These are phyloP conservation scores for Aphelenchoides avenae DNA, from an alignment of 1,140 invertebrate species.

Conservation along the genomic window DNA sequence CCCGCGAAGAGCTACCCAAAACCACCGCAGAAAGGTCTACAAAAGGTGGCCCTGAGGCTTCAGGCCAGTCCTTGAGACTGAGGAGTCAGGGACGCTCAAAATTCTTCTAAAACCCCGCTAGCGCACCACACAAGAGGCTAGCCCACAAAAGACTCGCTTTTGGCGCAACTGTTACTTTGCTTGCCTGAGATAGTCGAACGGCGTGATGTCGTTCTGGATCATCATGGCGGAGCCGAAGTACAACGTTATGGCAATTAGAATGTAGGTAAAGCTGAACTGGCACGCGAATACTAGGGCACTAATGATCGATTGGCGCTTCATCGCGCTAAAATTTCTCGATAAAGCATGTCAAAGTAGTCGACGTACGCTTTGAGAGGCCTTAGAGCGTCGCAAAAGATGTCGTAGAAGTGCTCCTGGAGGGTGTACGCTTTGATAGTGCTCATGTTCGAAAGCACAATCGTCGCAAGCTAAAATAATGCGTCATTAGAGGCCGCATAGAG, in stretches of 20 bases:
- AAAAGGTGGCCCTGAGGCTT: no score
- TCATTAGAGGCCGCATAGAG: not conserved
- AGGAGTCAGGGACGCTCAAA: not conserved
- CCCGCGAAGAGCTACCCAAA: no score
- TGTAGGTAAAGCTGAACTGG: slow-evolving; percentile 55
- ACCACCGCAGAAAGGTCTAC: no score
- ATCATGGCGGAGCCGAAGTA: slow-evolving; percentile 47
- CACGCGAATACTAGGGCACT: slow-evolving; percentile 56
- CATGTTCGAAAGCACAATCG: slow-evolving; percentile 55
- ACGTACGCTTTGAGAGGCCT: slow-evolving; percentile 46
- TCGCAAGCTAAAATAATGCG: slow-evolving; percentile 43
- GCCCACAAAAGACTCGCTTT: no score
- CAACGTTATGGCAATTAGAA: slow-evolving; percentile 54
- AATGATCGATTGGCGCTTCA: slow-evolving; percentile 50
- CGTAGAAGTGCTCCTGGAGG: slow-evolving; percentile 49
- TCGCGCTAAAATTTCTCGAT: slow-evolving; percentile 48
- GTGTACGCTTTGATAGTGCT: slow-evolving; percentile 56
- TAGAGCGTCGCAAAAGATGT: slow-evolving; percentile 48
- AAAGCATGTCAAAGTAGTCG: slow-evolving; percentile 12
- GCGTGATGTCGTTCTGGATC: slow-evolving; percentile 52
- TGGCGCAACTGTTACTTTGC: no score
- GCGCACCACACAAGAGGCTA: slow-evolving; percentile 18
- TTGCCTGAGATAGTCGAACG: slow-evolving; percentile 56
- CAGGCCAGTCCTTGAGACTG: no score
- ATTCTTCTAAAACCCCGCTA: not conserved